Evolutionary conservation across 2,888 invertebrate genomes (phyloP).

Genomic region (Heliconius charithonia): DNA sequence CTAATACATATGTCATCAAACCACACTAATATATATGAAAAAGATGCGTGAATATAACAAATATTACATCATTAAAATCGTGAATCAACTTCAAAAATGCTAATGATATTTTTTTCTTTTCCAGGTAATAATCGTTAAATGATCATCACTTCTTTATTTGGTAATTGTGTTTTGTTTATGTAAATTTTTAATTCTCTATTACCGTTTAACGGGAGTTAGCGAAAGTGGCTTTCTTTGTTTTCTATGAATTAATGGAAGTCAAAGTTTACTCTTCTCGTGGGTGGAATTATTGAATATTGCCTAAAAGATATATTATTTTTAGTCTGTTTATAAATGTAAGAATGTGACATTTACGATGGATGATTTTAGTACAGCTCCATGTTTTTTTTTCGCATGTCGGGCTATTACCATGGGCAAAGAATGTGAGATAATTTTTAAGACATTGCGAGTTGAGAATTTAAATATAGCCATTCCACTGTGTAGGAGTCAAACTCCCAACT

Average conservation of each 20-base stretch:
- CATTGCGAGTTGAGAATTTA: too few relatives aligned
- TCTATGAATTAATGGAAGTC: slow-evolving; percentile 17
- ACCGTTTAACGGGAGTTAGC: slow-evolving; percentile 31
- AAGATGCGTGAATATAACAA: neutral
- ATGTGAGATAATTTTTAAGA: too few relatives aligned
- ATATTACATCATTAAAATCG: neutral
- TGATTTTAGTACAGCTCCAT: too few relatives aligned
- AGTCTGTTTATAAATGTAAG: neutral
- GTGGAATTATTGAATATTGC: neutral
- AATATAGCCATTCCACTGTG: neutral
- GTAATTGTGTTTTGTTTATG: slow-evolving; percentile 35
- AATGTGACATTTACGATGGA: too few relatives aligned
- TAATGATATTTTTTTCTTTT: slow-evolving; percentile 30
- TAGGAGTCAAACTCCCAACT: neutral
- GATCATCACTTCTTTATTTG: slow-evolving; percentile 20
- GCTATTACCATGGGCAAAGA: too few relatives aligned
- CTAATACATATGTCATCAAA: too few relatives aligned
- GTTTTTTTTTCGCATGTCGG: too few relatives aligned
- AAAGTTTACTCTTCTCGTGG: slow-evolving; percentile 10
- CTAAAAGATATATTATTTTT: neutral
- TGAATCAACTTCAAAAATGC: slow-evolving; percentile 1
- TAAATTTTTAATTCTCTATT: slow-evolving; percentile 33
- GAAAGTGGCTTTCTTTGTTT: slow-evolving; percentile 39
- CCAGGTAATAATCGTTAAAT: slow-evolving; percentile 37
- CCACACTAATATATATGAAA: neutral